Percentiles rank a stretch among this genome's conserved stretches.
These are phyloP conservation scores for Drosophila pandora DNA, from an alignment of 1,140 invertebrate species.

Conservation along the genomic window DNA sequence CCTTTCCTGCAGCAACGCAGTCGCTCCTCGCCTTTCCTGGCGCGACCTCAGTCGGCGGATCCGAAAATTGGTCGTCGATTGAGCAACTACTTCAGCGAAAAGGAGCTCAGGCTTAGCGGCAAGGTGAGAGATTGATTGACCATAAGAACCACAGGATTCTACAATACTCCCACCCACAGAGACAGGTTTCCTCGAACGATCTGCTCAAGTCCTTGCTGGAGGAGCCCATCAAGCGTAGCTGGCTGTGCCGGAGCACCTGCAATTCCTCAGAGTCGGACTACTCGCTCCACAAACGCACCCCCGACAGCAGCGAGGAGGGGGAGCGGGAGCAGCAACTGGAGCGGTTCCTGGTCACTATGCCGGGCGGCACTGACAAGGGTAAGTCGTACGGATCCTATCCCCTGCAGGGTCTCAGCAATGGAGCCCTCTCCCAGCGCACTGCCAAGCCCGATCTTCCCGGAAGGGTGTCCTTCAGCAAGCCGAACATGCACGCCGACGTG, in stretches of 20 bases:
- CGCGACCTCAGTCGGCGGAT: conserved; percentile 78
- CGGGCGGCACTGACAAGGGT: conserved; percentile 34
- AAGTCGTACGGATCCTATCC: conserved; percentile 46
- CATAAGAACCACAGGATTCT: neutral
- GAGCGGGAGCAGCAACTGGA: conserved; percentile 52
- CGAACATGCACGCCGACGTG: conserved; percentile 56
- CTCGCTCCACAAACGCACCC: conserved; percentile 47
- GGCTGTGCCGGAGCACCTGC: conserved; percentile 70
- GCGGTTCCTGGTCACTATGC: conserved; percentile 59
- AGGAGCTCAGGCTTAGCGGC: conserved; percentile 44
- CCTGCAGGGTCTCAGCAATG: conserved; percentile 46
- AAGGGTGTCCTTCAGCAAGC: conserved; percentile 78
- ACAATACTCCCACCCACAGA: conserved; percentile 16
- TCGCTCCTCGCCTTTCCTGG: conserved; percentile 70
- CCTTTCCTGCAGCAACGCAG: conserved; percentile 74
- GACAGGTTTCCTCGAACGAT: conserved; percentile 74
- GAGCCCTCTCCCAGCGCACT: conserved; percentile 37
- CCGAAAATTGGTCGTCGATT: conserved; percentile 63
- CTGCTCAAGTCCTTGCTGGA: conserved; percentile 73
- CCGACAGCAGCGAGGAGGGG: conserved; percentile 55
- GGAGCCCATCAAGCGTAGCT: conserved; percentile 78
- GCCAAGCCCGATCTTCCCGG: conserved; percentile 79
- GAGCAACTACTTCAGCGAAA: conserved; percentile 60
- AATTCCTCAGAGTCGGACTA: conserved; percentile 75
- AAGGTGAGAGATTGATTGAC: conserved; percentile 28